phyloP scores from a whole-genome alignment of 2,888 invertebrate species.

The Bruchidius siliquastri region DNA sequence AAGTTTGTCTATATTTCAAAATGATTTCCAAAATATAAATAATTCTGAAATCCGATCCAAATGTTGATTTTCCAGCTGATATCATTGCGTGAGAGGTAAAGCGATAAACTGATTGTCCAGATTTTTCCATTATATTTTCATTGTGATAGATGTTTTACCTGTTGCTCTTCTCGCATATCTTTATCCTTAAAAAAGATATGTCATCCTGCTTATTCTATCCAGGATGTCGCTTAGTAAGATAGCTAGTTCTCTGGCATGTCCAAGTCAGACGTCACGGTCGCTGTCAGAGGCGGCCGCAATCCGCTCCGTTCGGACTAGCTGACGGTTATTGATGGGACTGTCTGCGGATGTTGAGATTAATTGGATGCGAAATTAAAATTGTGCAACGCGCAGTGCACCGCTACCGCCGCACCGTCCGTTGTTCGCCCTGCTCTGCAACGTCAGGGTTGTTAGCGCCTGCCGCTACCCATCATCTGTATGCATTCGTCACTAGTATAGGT shows the following conservation, averaged over 20 bases:
- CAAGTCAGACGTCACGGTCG: not conserved
- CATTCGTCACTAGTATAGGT: not conserved
- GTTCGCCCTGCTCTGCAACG: not conserved
- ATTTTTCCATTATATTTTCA: no score
- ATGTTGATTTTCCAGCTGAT: no score
- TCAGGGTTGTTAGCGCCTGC: not conserved
- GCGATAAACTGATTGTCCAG: no score
- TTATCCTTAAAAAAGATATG: no score
- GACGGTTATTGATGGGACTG: not conserved
- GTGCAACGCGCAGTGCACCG: not conserved
- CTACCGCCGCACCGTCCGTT: not conserved
- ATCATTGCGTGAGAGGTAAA: no score
- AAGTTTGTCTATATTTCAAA: no score
- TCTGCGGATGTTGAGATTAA: not conserved
- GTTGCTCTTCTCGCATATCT: no score
- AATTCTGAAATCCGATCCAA: no score
- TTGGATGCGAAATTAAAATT: not conserved
- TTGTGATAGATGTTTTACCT: no score
- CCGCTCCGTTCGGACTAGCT: not conserved
- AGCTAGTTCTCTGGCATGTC: not conserved
- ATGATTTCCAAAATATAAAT: no score
- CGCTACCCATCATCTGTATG: not conserved
- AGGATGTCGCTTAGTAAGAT: not conserved
- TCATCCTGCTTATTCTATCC: no score
- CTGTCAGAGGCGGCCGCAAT: not conserved